Conservation (phyloP, 2,113 vertebrate genomes). For the Nibea albiflora region DNA sequence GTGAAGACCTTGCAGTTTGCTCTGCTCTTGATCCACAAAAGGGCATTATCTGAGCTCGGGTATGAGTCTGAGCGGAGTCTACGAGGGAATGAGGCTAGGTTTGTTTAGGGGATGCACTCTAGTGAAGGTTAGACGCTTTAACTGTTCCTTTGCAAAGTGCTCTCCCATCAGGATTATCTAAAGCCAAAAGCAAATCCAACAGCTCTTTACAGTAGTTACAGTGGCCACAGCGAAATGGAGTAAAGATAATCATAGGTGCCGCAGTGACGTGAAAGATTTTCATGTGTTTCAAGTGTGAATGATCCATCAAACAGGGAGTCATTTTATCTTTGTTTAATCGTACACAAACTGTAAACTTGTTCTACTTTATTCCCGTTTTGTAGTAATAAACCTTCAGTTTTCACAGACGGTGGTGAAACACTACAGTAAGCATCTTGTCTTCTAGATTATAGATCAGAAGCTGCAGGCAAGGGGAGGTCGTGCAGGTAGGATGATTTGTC, state of each 20-base stretch:
- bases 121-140: constrained; percentile 60
- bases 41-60: constrained; percentile 39
- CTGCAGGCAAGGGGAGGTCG: background rate
- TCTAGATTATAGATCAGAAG: constrained; percentile 23
- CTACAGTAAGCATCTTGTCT: background rate
- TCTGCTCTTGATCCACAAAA: constrained; percentile 55
- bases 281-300: background rate
- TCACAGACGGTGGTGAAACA: background rate
- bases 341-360: background rate
- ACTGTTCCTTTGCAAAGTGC: constrained; percentile 52
- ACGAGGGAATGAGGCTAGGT: constrained; percentile 41
- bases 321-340: background rate
- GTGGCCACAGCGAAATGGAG: constrained; percentile 35
- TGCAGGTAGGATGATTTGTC: background rate
- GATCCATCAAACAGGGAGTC: background rate
- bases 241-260: constrained; percentile 34
- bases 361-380: background rate
- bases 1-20: constrained; percentile 65
- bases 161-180: constrained; percentile 51
- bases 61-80: constrained; percentile 28
- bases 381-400: background rate
- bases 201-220: constrained; percentile 41
- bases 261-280: background rate
- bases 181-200: constrained; percentile 62
- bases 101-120: constrained; percentile 52